A percentile compares a stretch with the other conserved stretches of the same genome.
phyloP scores from a whole-genome alignment of 1,140 invertebrate species.

The Gryllus bimaculatus region DNA sequence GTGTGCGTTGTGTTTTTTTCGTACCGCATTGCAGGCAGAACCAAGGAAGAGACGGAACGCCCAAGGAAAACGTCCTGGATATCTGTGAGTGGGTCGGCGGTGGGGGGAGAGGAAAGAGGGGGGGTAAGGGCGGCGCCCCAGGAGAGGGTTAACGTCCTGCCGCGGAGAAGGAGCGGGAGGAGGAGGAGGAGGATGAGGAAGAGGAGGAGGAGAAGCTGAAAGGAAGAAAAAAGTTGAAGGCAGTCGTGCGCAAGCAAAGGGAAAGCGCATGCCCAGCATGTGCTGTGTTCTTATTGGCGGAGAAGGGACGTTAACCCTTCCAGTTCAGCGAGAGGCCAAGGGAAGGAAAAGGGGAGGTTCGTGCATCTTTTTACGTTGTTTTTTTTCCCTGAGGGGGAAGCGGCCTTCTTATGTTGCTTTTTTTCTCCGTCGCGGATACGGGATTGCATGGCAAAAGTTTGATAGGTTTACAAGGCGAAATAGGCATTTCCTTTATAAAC shows the following conservation, averaged over 20 bases:
- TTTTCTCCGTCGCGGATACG: background rate
- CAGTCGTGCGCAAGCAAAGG: background rate
- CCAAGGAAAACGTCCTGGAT: background rate
- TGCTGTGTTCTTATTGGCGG: background rate
- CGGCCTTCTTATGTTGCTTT: background rate
- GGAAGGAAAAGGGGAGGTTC: background rate
- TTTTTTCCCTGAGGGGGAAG: background rate
- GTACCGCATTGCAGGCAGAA: conserved; percentile 2
- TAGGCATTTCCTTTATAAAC: background rate
- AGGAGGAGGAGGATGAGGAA: background rate
- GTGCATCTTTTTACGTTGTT: background rate
- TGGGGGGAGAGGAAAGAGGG: background rate
- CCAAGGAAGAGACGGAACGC: background rate
- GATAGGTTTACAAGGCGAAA: background rate
- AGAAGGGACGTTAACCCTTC: background rate
- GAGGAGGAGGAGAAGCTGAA: background rate
- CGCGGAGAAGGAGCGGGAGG: background rate
- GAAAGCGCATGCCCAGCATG: background rate
- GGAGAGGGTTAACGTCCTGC: background rate
- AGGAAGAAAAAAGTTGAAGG: background rate
- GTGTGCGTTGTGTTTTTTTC: background rate
- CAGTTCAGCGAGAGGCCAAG: background rate
- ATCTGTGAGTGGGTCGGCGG: background rate
- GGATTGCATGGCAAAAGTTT: background rate
- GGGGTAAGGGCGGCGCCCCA: background rate